Percentiles rank a stretch among this genome's conserved stretches.
Evolutionary conservation across 2,797 vertebrate species (phyloP).

Genomic region (Danio albolineatus): DNA sequence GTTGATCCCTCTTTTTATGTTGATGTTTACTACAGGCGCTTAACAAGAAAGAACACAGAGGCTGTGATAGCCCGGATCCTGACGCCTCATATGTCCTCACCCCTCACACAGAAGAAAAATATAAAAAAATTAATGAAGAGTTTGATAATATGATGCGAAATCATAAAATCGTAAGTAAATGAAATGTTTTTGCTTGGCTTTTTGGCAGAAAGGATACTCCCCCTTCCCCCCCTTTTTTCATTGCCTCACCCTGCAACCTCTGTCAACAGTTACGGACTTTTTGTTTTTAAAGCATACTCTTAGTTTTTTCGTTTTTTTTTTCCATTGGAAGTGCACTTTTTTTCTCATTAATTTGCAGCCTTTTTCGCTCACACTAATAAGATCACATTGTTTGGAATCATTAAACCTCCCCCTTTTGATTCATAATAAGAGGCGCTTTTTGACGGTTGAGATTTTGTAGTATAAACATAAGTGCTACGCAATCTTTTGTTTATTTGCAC

Average conservation of each 20-base stretch:
- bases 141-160: slow-evolving; percentile 99
- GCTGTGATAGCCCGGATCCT: slow-evolving; percentile 99
- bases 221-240: slow-evolving; percentile 63
- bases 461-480: no score
- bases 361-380: slow-evolving; percentile 78
- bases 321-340: slow-evolving; percentile 68
- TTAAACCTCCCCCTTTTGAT: neutral
- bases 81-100: slow-evolving; percentile 99
- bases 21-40: slow-evolving; percentile 98
- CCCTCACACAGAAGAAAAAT: slow-evolving; percentile 99
- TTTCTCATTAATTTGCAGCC: slow-evolving; percentile 64
- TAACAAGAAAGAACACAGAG: slow-evolving; percentile 99
- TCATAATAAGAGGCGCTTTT: neutral
- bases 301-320: slow-evolving; percentile 55
- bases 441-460: neutral
- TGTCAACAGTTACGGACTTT: slow-evolving; percentile 67
- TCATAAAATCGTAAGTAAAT: slow-evolving; percentile 98
- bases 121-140: slow-evolving; percentile 99
- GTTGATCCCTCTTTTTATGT: slow-evolving; percentile 99
- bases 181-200: slow-evolving; percentile 83
- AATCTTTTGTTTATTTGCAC: no score
- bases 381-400: slow-evolving; percentile 75
- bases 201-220: slow-evolving; percentile 79
- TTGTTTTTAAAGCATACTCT: slow-evolving; percentile 63
- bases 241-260: slow-evolving; percentile 67